phyloP scores from a whole-genome alignment of 1,140 invertebrate genomes.

The Trinorchestia longiramus region DNA sequence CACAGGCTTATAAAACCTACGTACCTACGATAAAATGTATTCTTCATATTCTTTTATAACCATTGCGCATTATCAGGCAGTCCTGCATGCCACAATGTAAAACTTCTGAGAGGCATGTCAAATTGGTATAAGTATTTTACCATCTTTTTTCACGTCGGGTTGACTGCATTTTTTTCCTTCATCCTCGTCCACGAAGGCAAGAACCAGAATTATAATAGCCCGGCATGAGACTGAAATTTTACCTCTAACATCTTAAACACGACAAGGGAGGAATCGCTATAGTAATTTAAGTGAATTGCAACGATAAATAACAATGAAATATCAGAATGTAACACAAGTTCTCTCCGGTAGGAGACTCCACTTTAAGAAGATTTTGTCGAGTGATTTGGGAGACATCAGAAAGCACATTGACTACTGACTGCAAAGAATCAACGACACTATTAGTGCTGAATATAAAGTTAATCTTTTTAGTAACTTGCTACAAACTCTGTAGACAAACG shows the following conservation, averaged over 20 bases:
- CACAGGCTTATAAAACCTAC: not conserved
- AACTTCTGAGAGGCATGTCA: not conserved
- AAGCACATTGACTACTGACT: too few relatives aligned
- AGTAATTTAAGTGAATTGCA: not conserved
- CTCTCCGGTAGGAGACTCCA: not conserved
- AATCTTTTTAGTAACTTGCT: not conserved
- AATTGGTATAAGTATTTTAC: not conserved
- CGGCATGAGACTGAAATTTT: not conserved
- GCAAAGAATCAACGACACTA: not conserved
- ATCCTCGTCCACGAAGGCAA: not conserved
- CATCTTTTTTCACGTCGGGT: not conserved
- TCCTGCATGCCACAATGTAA: not conserved
- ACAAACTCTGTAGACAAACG: not conserved
- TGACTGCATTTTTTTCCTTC: not conserved
- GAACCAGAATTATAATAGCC: not conserved
- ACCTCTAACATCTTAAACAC: not conserved
- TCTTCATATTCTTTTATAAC: not conserved
- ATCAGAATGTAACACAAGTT: not conserved
- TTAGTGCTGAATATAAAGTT: not conserved
- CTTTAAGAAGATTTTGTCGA: not conserved
- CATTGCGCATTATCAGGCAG: not conserved
- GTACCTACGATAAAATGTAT: not conserved
- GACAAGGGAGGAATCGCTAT: not conserved
- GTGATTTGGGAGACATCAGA: not conserved
- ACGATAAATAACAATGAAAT: not conserved